Evolutionary conservation across 2,113 vertebrate genomes (phyloP).

Genomic region (Tragelaphus strepsiceros): DNA sequence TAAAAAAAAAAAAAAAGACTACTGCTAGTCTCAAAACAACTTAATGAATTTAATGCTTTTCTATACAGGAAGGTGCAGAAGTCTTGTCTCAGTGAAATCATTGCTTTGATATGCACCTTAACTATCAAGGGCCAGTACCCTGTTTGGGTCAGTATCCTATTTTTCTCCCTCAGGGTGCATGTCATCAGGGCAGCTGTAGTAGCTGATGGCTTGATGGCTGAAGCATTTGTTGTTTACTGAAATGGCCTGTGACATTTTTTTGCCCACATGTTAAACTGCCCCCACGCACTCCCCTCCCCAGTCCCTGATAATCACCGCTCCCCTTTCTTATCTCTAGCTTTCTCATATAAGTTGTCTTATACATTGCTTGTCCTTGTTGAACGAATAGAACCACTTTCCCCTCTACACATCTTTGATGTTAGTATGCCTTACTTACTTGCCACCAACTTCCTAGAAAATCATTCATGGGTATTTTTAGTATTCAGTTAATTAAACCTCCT

Average conservation of each 20-base stretch:
- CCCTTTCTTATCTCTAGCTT: not conserved
- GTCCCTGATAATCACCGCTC: not conserved
- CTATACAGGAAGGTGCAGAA: not conserved
- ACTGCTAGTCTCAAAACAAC: not conserved
- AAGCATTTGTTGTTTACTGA: not conserved
- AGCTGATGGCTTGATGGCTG: not conserved
- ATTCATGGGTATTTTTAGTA: not conserved
- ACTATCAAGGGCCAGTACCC: not conserved
- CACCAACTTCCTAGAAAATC: not conserved
- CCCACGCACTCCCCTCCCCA: not conserved
- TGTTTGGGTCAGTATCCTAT: not conserved
- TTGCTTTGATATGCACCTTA: not conserved
- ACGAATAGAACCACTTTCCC: not conserved
- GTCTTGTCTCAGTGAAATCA: not conserved
- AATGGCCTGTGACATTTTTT: not conserved
- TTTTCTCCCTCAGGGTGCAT: not conserved
- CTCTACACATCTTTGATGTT: not conserved
- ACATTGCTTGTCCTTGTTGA: not conserved
- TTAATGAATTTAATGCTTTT: not conserved
- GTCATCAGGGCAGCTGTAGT: not conserved
- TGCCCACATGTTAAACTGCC: not conserved
- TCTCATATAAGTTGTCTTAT: not conserved
- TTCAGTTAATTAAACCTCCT: constrained; percentile 14
- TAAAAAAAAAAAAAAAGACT: not conserved
- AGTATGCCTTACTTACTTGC: not conserved